Evolutionary conservation across 1,140 invertebrate species (phyloP).

Genomic region (Drosophila hydei): DNA sequence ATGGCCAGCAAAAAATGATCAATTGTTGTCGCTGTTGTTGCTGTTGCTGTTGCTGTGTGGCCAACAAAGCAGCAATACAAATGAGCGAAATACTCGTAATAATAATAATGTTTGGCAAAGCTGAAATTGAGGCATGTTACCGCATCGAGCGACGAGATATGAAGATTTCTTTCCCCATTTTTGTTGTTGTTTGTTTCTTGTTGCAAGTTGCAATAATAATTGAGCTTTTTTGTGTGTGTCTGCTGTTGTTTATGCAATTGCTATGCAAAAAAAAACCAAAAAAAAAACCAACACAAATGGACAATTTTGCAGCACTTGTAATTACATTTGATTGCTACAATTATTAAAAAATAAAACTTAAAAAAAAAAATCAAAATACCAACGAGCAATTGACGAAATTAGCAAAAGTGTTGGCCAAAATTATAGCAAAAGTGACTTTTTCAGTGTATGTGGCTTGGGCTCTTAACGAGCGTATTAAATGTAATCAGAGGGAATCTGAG

Average conservation of each 20-base stretch:
- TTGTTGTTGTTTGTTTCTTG: slow-evolving; percentile 1
- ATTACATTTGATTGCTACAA: slow-evolving; percentile 78
- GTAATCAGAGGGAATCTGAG: slow-evolving; percentile 27
- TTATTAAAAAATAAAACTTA: slow-evolving; percentile 68
- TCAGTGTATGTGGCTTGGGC: slow-evolving; percentile 26
- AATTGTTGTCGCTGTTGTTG: slow-evolving; percentile 46
- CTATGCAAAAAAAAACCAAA: slow-evolving; percentile 66
- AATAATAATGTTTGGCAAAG: slow-evolving; percentile 74
- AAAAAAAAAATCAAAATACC: slow-evolving; percentile 44
- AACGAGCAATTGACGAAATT: slow-evolving; percentile 26
- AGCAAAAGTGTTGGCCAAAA: slow-evolving; percentile 44
- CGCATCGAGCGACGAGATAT: slow-evolving; percentile 58
- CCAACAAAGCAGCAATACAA: slow-evolving; percentile 30
- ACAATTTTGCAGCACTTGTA: slow-evolving; percentile 71
- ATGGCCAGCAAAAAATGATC: slow-evolving; percentile 61
- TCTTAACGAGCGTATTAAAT: slow-evolving; percentile 40
- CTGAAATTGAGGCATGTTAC: slow-evolving; percentile 76
- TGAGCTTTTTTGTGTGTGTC: slow-evolving; percentile 47
- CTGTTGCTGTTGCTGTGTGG: slow-evolving; percentile 6
- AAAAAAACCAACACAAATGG: slow-evolving; percentile 69
- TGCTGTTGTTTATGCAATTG: slow-evolving; percentile 68
- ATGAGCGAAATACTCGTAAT: slow-evolving; percentile 73
- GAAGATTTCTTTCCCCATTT: slow-evolving; percentile 36
- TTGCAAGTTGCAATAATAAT: slow-evolving; percentile 37
- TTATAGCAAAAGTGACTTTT: slow-evolving; percentile 12